These are phyloP conservation scores for Irena cyanogastra DNA, from an alignment of 2,113 vertebrate species.

Conservation along the genomic window DNA sequence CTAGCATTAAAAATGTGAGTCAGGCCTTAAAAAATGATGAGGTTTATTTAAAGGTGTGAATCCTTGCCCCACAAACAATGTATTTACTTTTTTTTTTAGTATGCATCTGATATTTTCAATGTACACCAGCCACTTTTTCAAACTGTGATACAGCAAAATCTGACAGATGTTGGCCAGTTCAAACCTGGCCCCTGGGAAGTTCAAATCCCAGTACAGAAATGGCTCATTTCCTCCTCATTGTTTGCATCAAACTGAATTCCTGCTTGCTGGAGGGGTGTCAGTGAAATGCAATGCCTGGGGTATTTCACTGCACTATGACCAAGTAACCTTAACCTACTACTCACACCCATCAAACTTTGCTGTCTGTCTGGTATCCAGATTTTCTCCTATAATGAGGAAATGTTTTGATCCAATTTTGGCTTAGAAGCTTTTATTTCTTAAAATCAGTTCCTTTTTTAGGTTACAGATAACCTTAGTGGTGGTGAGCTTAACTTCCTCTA, in stretches of 20 bases:
- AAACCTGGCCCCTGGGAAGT: not conserved
- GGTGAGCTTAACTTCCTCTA: not conserved
- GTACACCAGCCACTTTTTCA: not conserved
- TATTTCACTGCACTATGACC: not conserved
- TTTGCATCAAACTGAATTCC: not conserved
- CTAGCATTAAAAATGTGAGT: slow-evolving; percentile 31
- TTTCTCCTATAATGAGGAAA: not conserved
- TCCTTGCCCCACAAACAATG: not conserved
- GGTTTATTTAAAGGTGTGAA: not conserved
- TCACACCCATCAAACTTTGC: not conserved
- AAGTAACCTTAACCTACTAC: not conserved
- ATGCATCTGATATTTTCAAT: not conserved
- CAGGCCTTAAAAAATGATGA: not conserved
- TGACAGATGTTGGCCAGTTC: not conserved
- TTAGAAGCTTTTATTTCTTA: not conserved
- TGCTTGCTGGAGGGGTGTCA: not conserved
- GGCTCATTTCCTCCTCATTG: not conserved
- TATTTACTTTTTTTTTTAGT: slow-evolving; percentile 3
- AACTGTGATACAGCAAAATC: not conserved
- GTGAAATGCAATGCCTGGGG: not conserved
- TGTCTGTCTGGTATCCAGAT: not conserved
- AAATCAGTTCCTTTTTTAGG: not conserved
- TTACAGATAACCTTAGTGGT: not conserved
- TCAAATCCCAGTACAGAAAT: not conserved
- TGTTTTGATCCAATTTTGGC: not conserved